Conservation (phyloP, 2,797 vertebrate genomes). For the Squalus acanthias region DNA sequence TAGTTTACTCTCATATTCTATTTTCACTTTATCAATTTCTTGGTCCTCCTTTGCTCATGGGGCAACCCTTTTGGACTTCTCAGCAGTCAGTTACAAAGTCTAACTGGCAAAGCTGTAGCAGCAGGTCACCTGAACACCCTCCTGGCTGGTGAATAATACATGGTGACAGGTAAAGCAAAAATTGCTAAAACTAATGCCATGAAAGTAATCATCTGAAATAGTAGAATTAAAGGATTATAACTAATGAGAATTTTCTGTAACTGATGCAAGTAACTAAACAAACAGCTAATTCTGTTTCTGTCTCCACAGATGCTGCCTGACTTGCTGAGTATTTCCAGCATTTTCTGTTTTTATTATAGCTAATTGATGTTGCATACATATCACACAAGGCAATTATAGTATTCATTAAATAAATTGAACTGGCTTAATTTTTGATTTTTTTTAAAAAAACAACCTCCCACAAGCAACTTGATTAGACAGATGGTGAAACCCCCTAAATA, state of each 20-base stretch:
- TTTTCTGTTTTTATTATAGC: too few species aligned
- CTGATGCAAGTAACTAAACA: neutral
- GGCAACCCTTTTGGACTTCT: neutral
- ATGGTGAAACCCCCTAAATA: neutral
- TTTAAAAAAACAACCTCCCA: neutral
- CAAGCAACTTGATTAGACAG: neutral
- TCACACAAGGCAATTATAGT: neutral
- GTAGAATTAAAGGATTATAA: neutral
- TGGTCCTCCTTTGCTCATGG: neutral
- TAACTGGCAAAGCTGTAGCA: neutral
- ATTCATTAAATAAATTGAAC: neutral
- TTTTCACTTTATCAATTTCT: too few species aligned
- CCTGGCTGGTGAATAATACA: neutral
- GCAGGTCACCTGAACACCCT: neutral
- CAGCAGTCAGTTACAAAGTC: too few species aligned
- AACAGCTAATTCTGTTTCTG: neutral
- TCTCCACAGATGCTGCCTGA: too few species aligned
- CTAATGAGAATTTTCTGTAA: neutral
- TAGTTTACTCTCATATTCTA: too few species aligned
- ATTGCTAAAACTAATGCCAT: neutral
- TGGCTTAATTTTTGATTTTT: neutral
- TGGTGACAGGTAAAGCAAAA: neutral
- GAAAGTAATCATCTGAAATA: neutral
- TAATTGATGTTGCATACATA: neutral
- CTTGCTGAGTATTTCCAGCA: too few species aligned